Evolutionary conservation across 2,888 invertebrate species (phyloP), one percentile per base, ranked within the genome.

Genomic region (Drosophila cognata): DNA sequence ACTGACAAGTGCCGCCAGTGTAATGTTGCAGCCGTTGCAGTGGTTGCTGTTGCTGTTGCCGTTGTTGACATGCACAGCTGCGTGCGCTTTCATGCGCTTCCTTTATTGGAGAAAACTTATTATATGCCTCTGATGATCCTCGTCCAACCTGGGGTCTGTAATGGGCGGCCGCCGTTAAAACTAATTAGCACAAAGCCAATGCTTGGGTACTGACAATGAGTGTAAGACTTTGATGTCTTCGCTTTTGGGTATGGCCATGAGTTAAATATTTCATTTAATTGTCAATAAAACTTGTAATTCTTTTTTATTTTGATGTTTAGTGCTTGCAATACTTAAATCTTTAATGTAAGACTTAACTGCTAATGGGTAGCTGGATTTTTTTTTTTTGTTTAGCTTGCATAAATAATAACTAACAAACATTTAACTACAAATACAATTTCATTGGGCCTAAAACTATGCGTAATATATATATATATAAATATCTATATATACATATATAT

Each of bases 1-100:
- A 91, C 91, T 86, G 92, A 91, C 91, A 92, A 91, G 88, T 88
- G 90, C 87, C 90, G 91, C 87, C 82, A 84, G 89, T 84, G 70
- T 74, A 67, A 71, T 68, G 74, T 63, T 71, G 87, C 53, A 79
- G 80, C 63, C 50, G 63, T 48, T 63, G 66, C 51, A 68, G 69
- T 48, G 59, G 72, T 41, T 59, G 68, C 11, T 57, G 72, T 41
- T 59, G 68, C 11, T 57, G 74, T 0, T 67, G 77, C 53, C 78
- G 77, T 74, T 85, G 81, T 76, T 82, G 87, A 91, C 90, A 90
- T 88, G 89, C 87, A 81, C 91, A 92, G 92, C 91, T 92, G 91
- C 85, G 86, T 91, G 84, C 82, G 88, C 90, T 90, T 91, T 85
- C 79, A 73, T 85, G 91, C 82, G 81, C 83, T 84, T 85, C 88